Evolutionary conservation across 2,888 invertebrate genomes (phyloP).

Genomic region (Polyommatus icarus): DNA sequence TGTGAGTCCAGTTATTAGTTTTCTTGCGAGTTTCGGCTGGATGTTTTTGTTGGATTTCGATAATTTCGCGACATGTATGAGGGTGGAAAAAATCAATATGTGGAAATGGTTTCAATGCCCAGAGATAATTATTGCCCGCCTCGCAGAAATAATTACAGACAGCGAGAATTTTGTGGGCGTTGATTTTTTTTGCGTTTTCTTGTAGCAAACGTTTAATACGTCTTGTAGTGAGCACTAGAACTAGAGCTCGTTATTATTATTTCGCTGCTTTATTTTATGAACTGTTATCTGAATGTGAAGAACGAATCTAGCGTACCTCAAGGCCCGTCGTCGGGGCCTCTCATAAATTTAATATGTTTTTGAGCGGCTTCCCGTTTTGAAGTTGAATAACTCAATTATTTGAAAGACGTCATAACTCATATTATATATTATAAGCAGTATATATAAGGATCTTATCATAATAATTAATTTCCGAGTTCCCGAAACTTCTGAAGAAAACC

Average conservation of each 20-base stretch:
- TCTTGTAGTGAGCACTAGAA: neutral
- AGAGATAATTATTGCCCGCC: conserved; percentile 29
- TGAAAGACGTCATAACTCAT: neutral
- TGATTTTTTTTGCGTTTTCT: neutral
- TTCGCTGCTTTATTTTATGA: neutral
- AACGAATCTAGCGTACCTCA: conserved; percentile 2
- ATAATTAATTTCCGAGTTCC: conserved; percentile 9
- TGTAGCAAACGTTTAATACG: neutral
- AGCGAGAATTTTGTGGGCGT: neutral
- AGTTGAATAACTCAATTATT: conserved; percentile 24
- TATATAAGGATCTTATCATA: conserved; percentile 8
- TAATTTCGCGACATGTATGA: conserved; percentile 72
- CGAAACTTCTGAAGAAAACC: neutral
- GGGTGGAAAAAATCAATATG: conserved; percentile 47
- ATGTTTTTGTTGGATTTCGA: conserved; percentile 80
- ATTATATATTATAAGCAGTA: neutral
- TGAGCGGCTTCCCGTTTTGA: conserved; percentile 20
- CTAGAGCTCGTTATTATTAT: neutral
- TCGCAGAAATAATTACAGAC: neutral
- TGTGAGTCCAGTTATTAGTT: conserved; percentile 78
- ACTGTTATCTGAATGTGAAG: neutral
- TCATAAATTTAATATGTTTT: neutral
- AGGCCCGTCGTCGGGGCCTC: neutral
- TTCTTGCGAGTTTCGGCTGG: conserved; percentile 73
- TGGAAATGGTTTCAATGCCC: conserved; percentile 38